Evolutionary conservation across 2,888 invertebrate genomes (phyloP), one percentile per base, ranked within the genome.

Genomic region (Cataglyphis cursor): DNA sequence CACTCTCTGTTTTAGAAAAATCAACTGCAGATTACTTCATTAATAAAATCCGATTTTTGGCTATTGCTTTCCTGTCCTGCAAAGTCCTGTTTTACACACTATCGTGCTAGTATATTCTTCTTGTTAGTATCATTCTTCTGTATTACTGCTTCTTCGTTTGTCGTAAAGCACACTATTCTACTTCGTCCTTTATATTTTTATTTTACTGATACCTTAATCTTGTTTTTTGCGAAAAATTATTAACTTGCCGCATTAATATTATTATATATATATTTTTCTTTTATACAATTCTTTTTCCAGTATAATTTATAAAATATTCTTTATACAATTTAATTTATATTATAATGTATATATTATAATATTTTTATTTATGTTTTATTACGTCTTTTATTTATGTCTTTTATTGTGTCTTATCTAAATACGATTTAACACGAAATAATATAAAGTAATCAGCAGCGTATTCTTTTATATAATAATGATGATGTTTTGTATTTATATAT

Each of bases 61-160:
- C 72, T 70, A 59, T 78, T 70, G 78, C 78, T 78, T 78, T 78
- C 38, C 35, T 44, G 18, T 70, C 41, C 41, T 44, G 31, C 15
- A 44, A 51, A 51, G n/a, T 51, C 48, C 24, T 31, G 15, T 78
- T 24, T 41, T 44, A 18, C 35, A 44, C 6, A 44, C 2, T 78
- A 59, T 21, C 59, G 31, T 78, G 44, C 41, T 70, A 15, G 9
- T 44, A 41, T n/a, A 18, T 70, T 59, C 10, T 70, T 59, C 24
- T 57, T 41, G 12, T 28, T 51, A n/a, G 48, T 78, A 41, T 0
- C 51, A 12, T 41, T 15, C 48, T 51, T 51, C 48, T 68, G 15
- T 59, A 59, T 44, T 59, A 31, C 12, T 35, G 18, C 31, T 70
- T 70, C 68, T 9, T 44, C n/a, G 10, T 57, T 68, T 15, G n/a